Evolutionary conservation across 30 jellyfish, hydroid and myxozoan genomes (phyloP), one percentile per base, ranked within the genome.

Genomic region (Phacellophora camtschatica): DNA sequence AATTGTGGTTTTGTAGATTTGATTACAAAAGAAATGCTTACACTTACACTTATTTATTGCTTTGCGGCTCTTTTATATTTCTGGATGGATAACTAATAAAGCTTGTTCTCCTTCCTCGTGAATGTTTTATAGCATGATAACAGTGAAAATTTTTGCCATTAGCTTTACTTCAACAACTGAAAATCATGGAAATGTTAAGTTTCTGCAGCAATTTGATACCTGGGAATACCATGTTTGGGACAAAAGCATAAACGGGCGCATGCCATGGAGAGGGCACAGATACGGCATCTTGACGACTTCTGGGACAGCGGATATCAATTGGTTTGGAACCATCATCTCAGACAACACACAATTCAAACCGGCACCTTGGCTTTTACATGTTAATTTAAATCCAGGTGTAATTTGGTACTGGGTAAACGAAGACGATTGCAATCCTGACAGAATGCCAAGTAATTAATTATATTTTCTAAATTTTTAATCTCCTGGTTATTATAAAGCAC

Each of bases 321-420:
- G 88, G 85, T 85, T 73, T 80, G 96, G 96, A 24, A 73, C 96
- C 16, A 74, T 85, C 51, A 39, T 85, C 20, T 62, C 96, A 37
- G 90, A 74, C 27, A 84, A 70, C 35, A n/a, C 23, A 7, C 71
- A 86, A 18, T 83, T 53, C 54, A 56, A 90, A 8, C 97, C 97
- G 9, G 97, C 97, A 16, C 89, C 89, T 63, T 88, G 91, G 90
- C 36, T 88, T 22, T 13, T 23, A 18, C 1, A 35, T 9, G 66
- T 58, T 54, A 59, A 69, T 81, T 34, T 35, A 31, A 61, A 81
- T 32, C 97, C 97, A 35, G 94, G 94, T 20, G 42, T 58, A 12
- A 88, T 88, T 65, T 88, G 97, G 97, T 88, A 88, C 50, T 88
- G 85, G 88, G 42, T 88, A 18, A 88, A 88, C 36, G 97, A 88